A percentile compares a stretch with the other conserved stretches of the same genome.
Conservation (phyloP, 2,797 vertebrate genomes). For the Tokudaia tokunoshimensis region DNA sequence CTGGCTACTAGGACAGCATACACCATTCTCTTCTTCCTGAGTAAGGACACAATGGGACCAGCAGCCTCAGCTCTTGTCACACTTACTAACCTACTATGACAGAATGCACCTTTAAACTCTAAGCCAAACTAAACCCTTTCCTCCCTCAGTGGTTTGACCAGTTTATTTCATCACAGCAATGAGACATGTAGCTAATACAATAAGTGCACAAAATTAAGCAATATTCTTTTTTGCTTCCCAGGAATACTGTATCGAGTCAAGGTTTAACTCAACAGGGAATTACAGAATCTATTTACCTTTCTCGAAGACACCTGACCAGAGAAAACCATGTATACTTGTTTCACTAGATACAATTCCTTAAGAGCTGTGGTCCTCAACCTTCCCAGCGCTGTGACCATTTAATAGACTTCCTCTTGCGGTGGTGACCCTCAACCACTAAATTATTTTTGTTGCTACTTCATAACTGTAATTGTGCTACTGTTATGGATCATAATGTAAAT, state of each 20-base stretch:
- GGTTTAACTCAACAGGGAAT: neutral
- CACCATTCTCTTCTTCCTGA: neutral
- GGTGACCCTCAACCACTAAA: no score
- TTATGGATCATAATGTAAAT: neutral
- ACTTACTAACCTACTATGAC: neutral
- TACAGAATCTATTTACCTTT: neutral
- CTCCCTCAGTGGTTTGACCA: neutral
- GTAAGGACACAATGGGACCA: neutral
- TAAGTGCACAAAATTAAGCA: slow-evolving; percentile 41
- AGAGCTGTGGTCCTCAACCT: neutral
- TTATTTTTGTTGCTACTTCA: neutral
- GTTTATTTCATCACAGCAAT: neutral
- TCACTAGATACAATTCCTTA: neutral
- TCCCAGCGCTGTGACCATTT: neutral
- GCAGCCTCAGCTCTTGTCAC: neutral
- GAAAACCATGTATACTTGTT: neutral
- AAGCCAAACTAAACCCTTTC: neutral
- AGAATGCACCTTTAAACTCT: neutral
- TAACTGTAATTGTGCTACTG: neutral
- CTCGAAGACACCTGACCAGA: neutral
- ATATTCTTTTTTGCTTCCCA: slow-evolving; percentile 21
- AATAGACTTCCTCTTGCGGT: no score
- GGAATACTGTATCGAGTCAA: neutral
- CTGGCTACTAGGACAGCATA: neutral
- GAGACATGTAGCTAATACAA: neutral